phyloP scores from a whole-genome alignment of 2,113 vertebrate genomes.

The Osmerus eperlanus region DNA sequence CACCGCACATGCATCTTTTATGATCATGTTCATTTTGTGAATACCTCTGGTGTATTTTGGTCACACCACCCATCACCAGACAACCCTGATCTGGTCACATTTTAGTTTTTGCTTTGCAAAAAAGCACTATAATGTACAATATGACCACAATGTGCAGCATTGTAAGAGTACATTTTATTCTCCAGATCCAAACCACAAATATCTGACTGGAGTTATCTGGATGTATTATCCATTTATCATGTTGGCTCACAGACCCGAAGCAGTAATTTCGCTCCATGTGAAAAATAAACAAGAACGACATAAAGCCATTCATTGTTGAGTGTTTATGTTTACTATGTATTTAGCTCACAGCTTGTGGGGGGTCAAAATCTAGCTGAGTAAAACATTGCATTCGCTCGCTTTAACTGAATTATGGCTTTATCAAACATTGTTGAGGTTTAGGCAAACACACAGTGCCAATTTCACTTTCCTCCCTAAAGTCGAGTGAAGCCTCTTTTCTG shows the following conservation, averaged over 20 bases:
- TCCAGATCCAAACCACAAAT: conserved; percentile 27
- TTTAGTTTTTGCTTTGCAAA: neutral
- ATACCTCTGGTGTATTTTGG: too few species aligned
- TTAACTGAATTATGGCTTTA: neutral
- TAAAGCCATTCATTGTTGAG: conserved; percentile 35
- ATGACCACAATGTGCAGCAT: conserved; percentile 15
- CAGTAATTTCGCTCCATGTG: conserved; percentile 28
- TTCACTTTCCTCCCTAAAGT: conserved; percentile 37
- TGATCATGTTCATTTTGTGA: too few species aligned
- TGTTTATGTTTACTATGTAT: neutral
- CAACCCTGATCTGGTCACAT: neutral
- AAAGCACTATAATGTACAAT: conserved; percentile 27
- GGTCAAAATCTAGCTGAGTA: neutral
- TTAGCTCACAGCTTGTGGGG: neutral
- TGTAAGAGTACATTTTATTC: conserved; percentile 4
- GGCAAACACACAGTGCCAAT: neutral
- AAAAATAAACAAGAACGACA: conserved; percentile 36
- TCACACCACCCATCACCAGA: neutral
- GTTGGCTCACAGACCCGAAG: conserved; percentile 37
- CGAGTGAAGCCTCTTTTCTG: conserved; percentile 55
- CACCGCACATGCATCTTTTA: too few species aligned
- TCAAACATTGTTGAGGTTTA: neutral
- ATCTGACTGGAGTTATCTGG: conserved; percentile 20
- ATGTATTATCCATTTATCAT: conserved; percentile 27
- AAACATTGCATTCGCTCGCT: neutral